Conservation (phyloP, 2,888 invertebrate species). For the Gymnosoma rotundatum region DNA sequence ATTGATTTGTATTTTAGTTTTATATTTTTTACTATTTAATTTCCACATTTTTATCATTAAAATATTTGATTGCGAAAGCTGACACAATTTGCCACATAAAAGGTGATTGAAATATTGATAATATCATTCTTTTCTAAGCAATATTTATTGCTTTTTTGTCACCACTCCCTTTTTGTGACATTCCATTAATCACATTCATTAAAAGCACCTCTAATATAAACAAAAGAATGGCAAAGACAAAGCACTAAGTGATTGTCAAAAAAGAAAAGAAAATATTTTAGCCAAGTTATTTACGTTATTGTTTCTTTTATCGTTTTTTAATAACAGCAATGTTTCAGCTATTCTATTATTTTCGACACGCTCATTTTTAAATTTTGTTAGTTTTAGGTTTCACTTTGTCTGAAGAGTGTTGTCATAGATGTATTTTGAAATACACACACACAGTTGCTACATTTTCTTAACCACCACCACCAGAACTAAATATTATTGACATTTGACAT, state of each 20-base stretch:
- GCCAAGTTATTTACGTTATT: slow-evolving; percentile 68
- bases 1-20: not conserved
- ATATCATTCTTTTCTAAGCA: slow-evolving; percentile 41
- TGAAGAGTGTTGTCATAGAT: slow-evolving; percentile 17
- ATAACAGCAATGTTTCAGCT: slow-evolving; percentile 66
- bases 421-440: slow-evolving; percentile 10
- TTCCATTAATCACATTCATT: slow-evolving; percentile 25
- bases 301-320: slow-evolving; percentile 68
- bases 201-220: slow-evolving; percentile 34
- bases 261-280: slow-evolving; percentile 32
- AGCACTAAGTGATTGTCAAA: slow-evolving; percentile 19
- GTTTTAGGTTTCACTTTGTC: not conserved
- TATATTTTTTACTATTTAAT: slow-evolving; percentile 7
- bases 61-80: slow-evolving; percentile 51
- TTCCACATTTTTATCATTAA: slow-evolving; percentile 18
- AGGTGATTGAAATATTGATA: slow-evolving; percentile 67
- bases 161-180: slow-evolving; percentile 38
- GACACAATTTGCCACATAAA: slow-evolving; percentile 59
- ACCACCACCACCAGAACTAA: slow-evolving; percentile 10
- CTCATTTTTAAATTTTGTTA: slow-evolving; percentile 43
- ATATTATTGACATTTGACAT: slow-evolving; percentile 64
- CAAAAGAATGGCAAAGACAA: slow-evolving; percentile 19
- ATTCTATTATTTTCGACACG: slow-evolving; percentile 66
- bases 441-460: not conserved
- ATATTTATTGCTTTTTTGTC: slow-evolving; percentile 28